Conservation (phyloP, 2,888 invertebrate genomes). For the Alentia gelatinosa region DNA sequence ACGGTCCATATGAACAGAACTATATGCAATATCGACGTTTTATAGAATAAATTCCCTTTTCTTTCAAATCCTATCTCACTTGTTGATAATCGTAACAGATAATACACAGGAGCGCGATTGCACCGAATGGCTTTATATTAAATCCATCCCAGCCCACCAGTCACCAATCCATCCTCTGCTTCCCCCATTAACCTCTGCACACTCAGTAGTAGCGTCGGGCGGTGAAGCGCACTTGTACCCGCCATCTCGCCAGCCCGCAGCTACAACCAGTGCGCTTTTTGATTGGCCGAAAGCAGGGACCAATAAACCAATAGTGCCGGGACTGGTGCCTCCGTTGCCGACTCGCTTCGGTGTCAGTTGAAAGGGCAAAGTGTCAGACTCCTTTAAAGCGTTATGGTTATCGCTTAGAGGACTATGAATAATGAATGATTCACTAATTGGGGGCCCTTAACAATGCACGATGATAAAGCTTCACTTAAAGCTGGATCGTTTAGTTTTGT, state of each 20-base stretch:
- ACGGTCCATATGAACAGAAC: too few relatives aligned
- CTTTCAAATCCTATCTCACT: too few relatives aligned
- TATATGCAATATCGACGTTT: too few relatives aligned
- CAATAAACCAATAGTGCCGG: not conserved
- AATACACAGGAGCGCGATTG: too few relatives aligned
- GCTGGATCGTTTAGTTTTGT: not conserved
- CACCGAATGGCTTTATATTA: too few relatives aligned
- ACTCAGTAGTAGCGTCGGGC: not conserved
- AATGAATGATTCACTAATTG: constrained; percentile 5
- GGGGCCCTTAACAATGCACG: not conserved
- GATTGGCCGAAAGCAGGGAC: not conserved
- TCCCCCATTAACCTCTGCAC: not conserved
- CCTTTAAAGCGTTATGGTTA: not conserved
- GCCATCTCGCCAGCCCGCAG: not conserved
- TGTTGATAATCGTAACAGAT: too few relatives aligned
- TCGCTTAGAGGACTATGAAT: not conserved
- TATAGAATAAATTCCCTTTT: too few relatives aligned
- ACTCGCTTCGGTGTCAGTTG: not conserved
- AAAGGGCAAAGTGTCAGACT: constrained; percentile 20
- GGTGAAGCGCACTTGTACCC: too few relatives aligned
- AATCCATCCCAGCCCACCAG: not conserved
- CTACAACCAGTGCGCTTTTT: not conserved
- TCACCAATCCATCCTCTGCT: not conserved
- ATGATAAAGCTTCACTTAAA: not conserved
- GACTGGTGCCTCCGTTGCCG: not conserved